Base-by-base conservation (phyloP, 2,113 vertebrate genomes). In the Chlamydotis undulata region DNA sequence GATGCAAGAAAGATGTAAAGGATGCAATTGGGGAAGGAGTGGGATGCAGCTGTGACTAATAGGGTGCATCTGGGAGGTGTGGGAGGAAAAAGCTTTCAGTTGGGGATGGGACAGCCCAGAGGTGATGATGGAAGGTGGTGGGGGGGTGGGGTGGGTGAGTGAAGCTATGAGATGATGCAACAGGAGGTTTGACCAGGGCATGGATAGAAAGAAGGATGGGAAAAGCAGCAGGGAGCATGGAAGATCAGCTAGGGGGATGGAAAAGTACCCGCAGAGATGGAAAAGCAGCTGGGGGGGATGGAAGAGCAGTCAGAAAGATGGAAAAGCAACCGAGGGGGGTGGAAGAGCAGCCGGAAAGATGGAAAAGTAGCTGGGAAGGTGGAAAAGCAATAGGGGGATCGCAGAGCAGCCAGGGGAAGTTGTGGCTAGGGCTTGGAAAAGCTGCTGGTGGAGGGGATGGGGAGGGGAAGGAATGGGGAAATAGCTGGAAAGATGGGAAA, bases 131-230 rank as follows among this genome's bases (percentile, higher is more conserved):
- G 67, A 81, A 74, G 39, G 3, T 17, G 22, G 37, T 12, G 41
- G 39, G 39, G 63, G 13, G 28, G 3, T 25, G 45, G 29, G 39
- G 39, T 39, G 13, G 28, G 3, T 25, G 45, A 26, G 68, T 60
- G 43, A 83, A 25, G 75, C n/a, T 90, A 82, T 47, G 76, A 77
- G 60, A 88, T 92, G 89, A 96, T 92, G 94, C 93, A 97, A 96
- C 87, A 92, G 68, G 69, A 89, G 83, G 73, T 89, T 89, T 6
- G 12, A 67, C 47, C 41, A 26, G 64, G 76, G 73, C 60, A 89
- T 16, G 31, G 79, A 86, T 56, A 43, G 69, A 78, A 94, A 70
- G 56, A 70, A 59, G 77, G 68, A 81, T 67, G 41, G 39, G 61
- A 76, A 68, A 50, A 69, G 24, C 41, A 71, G 28, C 47, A 5